A percentile compares a stretch with the other conserved stretches of the same genome.
These are phyloP conservation scores for Cephus pygmeus DNA, from an alignment of 2,888 invertebrate genomes.

Conservation along the genomic window DNA sequence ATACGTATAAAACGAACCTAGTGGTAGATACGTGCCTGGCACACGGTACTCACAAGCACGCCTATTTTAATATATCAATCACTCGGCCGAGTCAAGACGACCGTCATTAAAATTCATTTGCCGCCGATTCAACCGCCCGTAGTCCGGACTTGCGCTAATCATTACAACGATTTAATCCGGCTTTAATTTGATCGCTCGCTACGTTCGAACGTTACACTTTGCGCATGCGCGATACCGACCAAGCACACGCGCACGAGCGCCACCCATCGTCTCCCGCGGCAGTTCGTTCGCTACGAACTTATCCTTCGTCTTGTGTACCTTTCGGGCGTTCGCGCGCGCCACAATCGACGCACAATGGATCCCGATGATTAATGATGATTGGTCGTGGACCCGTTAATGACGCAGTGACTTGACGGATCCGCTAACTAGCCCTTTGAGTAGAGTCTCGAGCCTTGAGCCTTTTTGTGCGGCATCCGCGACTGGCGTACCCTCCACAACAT, in stretches of 20 bases:
- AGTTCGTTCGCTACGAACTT: not conserved
- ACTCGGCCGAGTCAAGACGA: constrained; percentile 30
- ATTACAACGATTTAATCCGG: constrained; percentile 33
- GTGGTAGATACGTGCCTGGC: constrained; percentile 1
- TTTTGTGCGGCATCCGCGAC: not conserved
- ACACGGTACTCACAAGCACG: not conserved
- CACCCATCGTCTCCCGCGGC: not conserved
- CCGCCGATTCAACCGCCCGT: constrained; percentile 49
- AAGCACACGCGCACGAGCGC: not conserved
- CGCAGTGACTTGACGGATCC: constrained; percentile 62
- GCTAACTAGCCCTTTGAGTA: constrained; percentile 56
- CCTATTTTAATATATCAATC: constrained; percentile 51
- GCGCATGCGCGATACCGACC: not conserved
- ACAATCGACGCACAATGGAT: constrained; percentile 16
- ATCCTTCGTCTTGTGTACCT: not conserved
- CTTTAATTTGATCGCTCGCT: constrained; percentile 18
- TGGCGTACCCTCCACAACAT: not conserved
- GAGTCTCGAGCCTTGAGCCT: not conserved
- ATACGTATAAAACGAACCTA: not conserved
- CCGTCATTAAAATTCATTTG: constrained; percentile 61
- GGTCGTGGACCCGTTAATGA: constrained; percentile 56
- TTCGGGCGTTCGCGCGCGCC: constrained; percentile 14
- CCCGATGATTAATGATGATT: constrained; percentile 63
- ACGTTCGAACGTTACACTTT: not conserved
- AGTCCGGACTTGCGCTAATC: constrained; percentile 38